A percentile compares a stretch with the other conserved stretches of the same genome.
Conservation (phyloP, 1,140 invertebrate genomes). For the Ceratina calcarata region DNA sequence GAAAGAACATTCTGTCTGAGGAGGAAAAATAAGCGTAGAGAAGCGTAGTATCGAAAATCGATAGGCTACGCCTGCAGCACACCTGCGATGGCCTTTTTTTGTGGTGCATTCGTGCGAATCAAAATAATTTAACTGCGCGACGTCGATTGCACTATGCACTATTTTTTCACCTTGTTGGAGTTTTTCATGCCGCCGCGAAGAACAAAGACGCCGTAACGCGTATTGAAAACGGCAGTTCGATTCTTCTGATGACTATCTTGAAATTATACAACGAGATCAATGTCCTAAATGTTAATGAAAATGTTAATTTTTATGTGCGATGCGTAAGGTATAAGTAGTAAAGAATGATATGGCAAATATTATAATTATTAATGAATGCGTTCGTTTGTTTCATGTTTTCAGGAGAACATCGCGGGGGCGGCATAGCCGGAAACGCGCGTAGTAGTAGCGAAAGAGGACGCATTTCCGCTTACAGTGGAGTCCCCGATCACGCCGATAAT, state of each 20-base stretch:
- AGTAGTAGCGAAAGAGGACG: conserved; percentile 75
- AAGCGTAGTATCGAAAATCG: conserved; percentile 33
- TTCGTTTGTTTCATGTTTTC: conserved; percentile 49
- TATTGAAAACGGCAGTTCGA: not conserved
- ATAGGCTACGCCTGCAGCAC: conserved; percentile 10
- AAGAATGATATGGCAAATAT: not conserved
- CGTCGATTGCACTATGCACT: not conserved
- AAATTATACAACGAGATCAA: not conserved
- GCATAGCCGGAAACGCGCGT: conserved; percentile 71
- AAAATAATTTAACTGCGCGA: conserved; percentile 29
- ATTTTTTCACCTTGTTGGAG: conserved; percentile 4
- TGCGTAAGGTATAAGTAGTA: not conserved
- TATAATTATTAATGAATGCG: conserved; percentile 22
- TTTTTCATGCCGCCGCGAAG: not conserved
- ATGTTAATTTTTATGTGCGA: not conserved
- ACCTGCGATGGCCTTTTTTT: conserved; percentile 19
- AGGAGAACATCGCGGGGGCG: conserved; percentile 73
- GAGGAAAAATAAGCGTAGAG: not conserved
- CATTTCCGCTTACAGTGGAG: conserved; percentile 71
- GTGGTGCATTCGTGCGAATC: conserved; percentile 15
- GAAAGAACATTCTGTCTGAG: not conserved
- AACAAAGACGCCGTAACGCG: not conserved
- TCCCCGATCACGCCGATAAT: conserved; percentile 74
- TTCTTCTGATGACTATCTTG: not conserved
- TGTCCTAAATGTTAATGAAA: too few relatives aligned